phyloP scores from a whole-genome alignment of 2,888 invertebrate genomes.

The Lordiphosa andalusiaca region DNA sequence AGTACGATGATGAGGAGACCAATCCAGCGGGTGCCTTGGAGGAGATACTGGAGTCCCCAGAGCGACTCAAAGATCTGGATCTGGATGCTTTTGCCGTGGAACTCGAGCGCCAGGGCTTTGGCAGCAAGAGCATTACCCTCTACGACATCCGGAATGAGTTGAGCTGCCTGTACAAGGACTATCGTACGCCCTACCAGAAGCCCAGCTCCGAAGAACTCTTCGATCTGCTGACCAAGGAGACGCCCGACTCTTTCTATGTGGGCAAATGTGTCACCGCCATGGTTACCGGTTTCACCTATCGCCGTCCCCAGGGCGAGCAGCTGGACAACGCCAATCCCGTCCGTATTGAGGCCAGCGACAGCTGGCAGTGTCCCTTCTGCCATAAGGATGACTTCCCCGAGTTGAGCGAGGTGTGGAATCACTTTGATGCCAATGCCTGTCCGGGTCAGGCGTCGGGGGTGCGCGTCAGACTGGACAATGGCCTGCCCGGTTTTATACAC shows the following conservation, averaged over 20 bases:
- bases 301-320: slow-evolving; percentile 95
- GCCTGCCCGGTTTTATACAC: slow-evolving; percentile 94
- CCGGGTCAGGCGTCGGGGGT: slow-evolving; percentile 98
- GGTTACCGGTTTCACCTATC: slow-evolving; percentile 90
- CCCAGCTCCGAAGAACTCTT: slow-evolving; percentile 94
- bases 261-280: slow-evolving; percentile 91
- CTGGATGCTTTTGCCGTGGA: slow-evolving; percentile 99
- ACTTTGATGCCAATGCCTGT: slow-evolving; percentile 97
- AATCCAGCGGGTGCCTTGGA: slow-evolving; percentile 98
- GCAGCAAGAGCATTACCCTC: slow-evolving; percentile 94
- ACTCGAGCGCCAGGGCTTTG: slow-evolving; percentile 93
- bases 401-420: slow-evolving; percentile 98
- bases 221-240: slow-evolving; percentile 97
- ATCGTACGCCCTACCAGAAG: slow-evolving; percentile 88
- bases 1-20: slow-evolving; percentile 97
- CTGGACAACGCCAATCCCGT: slow-evolving; percentile 97
- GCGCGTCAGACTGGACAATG: slow-evolving; percentile 93
- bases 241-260: slow-evolving; percentile 95
- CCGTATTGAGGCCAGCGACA: slow-evolving; percentile 94
- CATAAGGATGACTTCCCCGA: slow-evolving; percentile 97
- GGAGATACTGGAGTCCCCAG: slow-evolving; percentile 97
- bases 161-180: slow-evolving; percentile 95
- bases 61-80: slow-evolving; percentile 96
- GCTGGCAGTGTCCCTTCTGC: slow-evolving; percentile 99
- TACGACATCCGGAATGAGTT: slow-evolving; percentile 98